Conservation (phyloP, 2,797 vertebrate species). For the Tangara arthus region DNA sequence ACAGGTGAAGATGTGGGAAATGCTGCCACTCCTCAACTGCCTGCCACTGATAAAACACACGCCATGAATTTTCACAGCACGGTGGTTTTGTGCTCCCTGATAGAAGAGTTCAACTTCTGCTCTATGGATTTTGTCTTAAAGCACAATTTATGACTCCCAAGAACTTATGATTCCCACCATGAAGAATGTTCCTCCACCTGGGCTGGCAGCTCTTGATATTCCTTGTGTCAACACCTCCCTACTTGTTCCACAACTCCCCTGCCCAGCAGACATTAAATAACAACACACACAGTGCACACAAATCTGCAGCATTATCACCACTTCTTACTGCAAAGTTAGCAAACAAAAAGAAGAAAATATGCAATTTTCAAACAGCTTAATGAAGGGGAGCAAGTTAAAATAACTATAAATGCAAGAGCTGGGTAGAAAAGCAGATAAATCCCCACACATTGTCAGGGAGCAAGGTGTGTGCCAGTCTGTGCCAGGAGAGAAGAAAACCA, state of each 20-base stretch:
- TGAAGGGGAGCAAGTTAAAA: neutral
- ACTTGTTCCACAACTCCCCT: accelerated
- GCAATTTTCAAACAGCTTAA: neutral
- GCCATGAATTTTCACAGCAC: neutral
- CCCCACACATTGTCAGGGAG: neutral
- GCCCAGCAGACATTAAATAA: neutral
- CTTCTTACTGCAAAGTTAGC: neutral
- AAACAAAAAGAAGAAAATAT: neutral
- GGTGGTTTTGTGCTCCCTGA: neutral
- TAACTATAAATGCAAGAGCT: neutral
- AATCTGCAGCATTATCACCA: neutral
- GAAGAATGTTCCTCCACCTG: neutral
- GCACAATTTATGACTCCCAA: neutral
- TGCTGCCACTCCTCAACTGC: neutral
- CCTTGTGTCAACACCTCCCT: neutral
- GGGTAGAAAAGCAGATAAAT: neutral
- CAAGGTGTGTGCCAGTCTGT: neutral
- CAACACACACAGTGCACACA: neutral
- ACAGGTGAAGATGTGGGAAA: neutral
- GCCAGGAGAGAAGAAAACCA: neutral
- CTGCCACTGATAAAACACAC: neutral
- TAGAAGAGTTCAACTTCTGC: neutral
- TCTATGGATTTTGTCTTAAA: neutral
- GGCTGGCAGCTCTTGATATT: neutral
- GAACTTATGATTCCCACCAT: neutral